Base-by-base conservation (phyloP, 2,113 vertebrate genomes). In the Rostratula benghalensis region DNA sequence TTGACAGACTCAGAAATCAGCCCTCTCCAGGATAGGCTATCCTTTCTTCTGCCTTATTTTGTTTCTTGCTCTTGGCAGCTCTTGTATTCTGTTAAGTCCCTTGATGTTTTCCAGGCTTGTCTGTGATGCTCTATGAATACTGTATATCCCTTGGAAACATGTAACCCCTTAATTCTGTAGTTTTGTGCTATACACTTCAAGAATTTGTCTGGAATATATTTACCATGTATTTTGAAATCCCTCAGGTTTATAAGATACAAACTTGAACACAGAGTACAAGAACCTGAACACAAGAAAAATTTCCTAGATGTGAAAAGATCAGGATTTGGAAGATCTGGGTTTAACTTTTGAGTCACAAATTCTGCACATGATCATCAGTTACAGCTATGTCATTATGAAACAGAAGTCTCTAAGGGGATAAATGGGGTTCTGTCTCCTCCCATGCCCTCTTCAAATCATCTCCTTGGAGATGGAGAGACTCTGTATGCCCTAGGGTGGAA, bases 41-140 rank as follows among this genome's bases (percentile, higher is more conserved):
- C 64, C 54, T 53, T 87, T 48, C 59, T 81, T 68, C 83, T 83
- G 59, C 35, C 71, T 64, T 60, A 75, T 80, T 95, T 83, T 53
- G 22, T 87, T 65, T 41, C 43, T 92, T 59, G 57, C 31, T 94
- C 96, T 81, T 84, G 79, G 83, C 59, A 94, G 41, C 28, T 94
- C 46, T 56, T 51, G 11, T 35, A 43, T 67, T 81, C 77, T 59
- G 1, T 16, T 57, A 76, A 83, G 43, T 84, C 35, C 65, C 63
- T 78, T 90, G 74, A 41, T 88, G n/a, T 68, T 95, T 94, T 83
- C 60, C 83, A 95, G 90, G 71, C 39, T 95, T 94, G 76, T 71
- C 46, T 53, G 35, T 10, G 30, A 53, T 82, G 46, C 25, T 70
- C 7, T 37, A 71, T 74, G 30, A 94, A 93, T 70, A 50, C 20